Percentiles rank a stretch among this genome's conserved stretches.
phyloP scores from a whole-genome alignment of 2,888 invertebrate species.

The Campaea margaritaria region DNA sequence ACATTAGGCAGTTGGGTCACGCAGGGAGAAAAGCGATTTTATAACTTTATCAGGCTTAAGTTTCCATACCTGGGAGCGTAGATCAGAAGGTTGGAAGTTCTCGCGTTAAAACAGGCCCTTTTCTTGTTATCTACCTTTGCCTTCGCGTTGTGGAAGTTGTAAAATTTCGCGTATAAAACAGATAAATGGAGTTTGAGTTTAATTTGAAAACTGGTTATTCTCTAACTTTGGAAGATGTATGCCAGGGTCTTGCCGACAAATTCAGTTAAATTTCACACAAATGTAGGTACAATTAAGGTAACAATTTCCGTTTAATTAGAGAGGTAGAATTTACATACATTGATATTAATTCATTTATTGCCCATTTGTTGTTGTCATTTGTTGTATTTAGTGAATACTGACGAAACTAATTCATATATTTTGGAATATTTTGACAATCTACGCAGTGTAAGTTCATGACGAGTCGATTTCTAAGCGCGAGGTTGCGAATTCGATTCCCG shows the following conservation, averaged over 20 bases:
- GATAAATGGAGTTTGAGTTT: conserved; percentile 21
- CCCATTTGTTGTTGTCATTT: too few relatives aligned
- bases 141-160: conserved; percentile 23
- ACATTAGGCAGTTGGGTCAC: conserved; percentile 78
- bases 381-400: too few relatives aligned
- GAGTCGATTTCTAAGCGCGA: too few relatives aligned
- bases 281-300: too few relatives aligned
- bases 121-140: conserved; percentile 34
- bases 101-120: conserved; percentile 40
- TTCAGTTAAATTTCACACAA: too few relatives aligned
- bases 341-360: too few relatives aligned
- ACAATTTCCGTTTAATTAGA: too few relatives aligned
- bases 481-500: too few relatives aligned
- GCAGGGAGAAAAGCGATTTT: conserved; percentile 76
- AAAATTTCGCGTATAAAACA: conserved; percentile 21
- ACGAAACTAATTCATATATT: too few relatives aligned
- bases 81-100: conserved; percentile 40
- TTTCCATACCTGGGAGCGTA: conserved; percentile 64
- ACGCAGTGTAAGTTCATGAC: too few relatives aligned
- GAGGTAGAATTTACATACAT: too few relatives aligned
- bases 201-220: conserved; percentile 10
- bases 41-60: conserved; percentile 77
- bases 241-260: background rate
- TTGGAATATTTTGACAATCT: too few relatives aligned
- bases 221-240: background rate